Evolutionary conservation across 2,113 vertebrate species (phyloP), one percentile per base, ranked within the genome.

Genomic region (Cephalopterus ornatus): DNA sequence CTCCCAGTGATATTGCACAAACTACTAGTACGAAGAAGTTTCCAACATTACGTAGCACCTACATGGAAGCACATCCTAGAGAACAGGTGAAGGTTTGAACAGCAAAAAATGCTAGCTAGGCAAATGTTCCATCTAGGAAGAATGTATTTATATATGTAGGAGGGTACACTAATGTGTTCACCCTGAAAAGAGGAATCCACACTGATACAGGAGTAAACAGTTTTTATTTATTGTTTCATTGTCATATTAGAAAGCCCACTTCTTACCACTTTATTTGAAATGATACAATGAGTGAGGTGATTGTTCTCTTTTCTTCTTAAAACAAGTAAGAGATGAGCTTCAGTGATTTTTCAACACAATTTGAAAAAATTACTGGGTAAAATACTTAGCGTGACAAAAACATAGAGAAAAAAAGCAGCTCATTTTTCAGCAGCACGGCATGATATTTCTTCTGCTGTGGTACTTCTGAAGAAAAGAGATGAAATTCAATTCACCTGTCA

Each of bases 321-420:
- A 96, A 95, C 10, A 89, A 91, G 65, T 35, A 80, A 90, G 53
- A 80, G 18, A 85, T 33, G 41, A 71, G 30, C 28, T 35, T 89
- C 50, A 80, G 52, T 62, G 50, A 84, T 68, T 86, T 68, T 95
- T 88, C 42, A 88, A 44, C 58, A 73, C 16, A 84, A 80, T 67
- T 93, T 77, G 10, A 92, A 95, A 73, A 96, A 87, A 86, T 35
- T 56, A 73, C 77, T 62, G 32, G 20, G 62, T 72, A 88, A 93
- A 94, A 56, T 84, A 92, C 30, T 68, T 83, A 58, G 16, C 28
- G 70, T 79, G 49, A 91, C 80, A 73, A 96, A 85, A 95, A 85
- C 39, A 88, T 26, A 61, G 92, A 93, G 8, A 75, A 79, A 78
- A 55, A 77, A 71, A 67, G 1, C 0, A 6, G 8, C 19, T n/a